Base-by-base conservation (phyloP, 2,888 invertebrate genomes). In the Drosophila kokeensis region DNA sequence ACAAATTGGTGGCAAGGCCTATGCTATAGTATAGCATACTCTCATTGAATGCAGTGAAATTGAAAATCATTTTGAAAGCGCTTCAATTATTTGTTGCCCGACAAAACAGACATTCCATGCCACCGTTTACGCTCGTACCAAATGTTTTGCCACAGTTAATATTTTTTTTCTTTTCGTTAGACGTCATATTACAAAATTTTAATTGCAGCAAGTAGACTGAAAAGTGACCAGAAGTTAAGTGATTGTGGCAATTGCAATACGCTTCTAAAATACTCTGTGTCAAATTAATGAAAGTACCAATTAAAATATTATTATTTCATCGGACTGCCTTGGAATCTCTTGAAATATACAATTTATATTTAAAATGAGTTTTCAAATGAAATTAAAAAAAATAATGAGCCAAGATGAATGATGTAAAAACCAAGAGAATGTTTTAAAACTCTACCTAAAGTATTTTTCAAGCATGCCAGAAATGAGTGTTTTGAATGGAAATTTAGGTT, bases 21-120 rank as follows among this genome's bases (percentile, higher is more conserved):
- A 68, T 57, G 50, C 57, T 54, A 29, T 61, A 60, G 40, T 27
- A 8, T 45, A 34, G 27, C 10, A 27, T 18, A 52, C 32, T 49
- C 57, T 34, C 55, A n/a, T 45, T 57, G 61, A 64, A 69, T 61
- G 69, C 63, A 83, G 90, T 78, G 90, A 90, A 87, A 87, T 83
- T 90, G 90, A 76, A 87, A 88, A 82, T 86, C 68, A 72, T 80
- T 81, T 85, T 83, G 84, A 90, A 90, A 90, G 87, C 80, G 83
- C 75, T 87, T 75, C 75, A 87, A 77, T 89, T 84, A 89, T 89
- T 86, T 71, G 69, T 54, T 81, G 76, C 79, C 88, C 79, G 80
- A 76, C 79, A 77, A 78, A 75, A 61, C 72, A 76, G 48, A 69
- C 80, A 89, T 89, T 87, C 89, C 85, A 74, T 65, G 73, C 69